Conservation (phyloP, 2,888 invertebrate genomes). For the Chirona hameri region DNA sequence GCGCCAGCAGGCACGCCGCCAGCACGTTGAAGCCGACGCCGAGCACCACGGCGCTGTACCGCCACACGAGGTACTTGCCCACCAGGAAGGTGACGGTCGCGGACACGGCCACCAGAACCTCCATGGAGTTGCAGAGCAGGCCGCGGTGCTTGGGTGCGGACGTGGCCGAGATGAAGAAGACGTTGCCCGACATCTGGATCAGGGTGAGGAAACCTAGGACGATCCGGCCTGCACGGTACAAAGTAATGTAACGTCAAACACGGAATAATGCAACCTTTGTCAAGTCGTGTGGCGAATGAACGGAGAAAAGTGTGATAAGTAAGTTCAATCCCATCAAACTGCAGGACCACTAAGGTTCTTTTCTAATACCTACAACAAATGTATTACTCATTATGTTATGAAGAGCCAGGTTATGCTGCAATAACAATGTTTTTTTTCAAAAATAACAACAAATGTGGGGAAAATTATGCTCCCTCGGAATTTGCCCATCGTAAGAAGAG, state of each 20-base stretch:
- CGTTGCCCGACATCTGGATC: constrained; percentile 30
- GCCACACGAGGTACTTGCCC: constrained; percentile 38
- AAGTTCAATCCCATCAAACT: no score
- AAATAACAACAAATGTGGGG: no score
- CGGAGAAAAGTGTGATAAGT: no score
- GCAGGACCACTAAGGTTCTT: no score
- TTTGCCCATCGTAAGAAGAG: no score
- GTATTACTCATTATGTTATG: no score
- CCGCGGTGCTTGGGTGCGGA: constrained; percentile 36
- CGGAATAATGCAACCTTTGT: background rate
- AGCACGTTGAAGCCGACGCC: constrained; percentile 35
- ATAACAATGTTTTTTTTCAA: no score
- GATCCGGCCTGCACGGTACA: constrained; percentile 29
- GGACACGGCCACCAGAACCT: constrained; percentile 32
- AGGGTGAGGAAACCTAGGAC: background rate
- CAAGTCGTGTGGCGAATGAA: no score
- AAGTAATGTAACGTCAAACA: background rate
- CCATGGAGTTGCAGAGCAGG: constrained; percentile 33
- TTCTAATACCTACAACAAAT: no score
- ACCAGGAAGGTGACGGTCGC: constrained; percentile 35
- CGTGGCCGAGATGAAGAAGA: constrained; percentile 29
- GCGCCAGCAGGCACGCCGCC: constrained; percentile 34
- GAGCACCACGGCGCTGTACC: constrained; percentile 35
- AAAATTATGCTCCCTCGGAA: no score
- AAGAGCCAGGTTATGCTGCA: no score